Percentiles rank a stretch among this genome's conserved stretches.
These are phyloP conservation scores for Dreissena rostriformis DNA, from an alignment of 1,140 invertebrate species.

Conservation along the genomic window DNA sequence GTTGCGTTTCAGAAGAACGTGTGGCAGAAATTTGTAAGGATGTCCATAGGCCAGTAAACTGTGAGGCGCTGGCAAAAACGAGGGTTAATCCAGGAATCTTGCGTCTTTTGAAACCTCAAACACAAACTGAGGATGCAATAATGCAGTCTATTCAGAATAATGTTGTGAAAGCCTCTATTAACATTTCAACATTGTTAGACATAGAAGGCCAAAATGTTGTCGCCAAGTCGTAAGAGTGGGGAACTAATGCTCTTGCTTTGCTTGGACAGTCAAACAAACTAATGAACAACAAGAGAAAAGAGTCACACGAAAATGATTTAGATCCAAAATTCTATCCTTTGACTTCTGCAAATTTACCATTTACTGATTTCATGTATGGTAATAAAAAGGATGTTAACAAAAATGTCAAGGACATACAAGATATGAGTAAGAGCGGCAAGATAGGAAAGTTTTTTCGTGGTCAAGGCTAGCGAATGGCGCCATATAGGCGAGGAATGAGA, in stretches of 20 bases:
- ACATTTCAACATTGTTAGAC: constrained; percentile 8
- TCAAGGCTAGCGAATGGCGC: constrained; percentile 4
- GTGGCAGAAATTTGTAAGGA: constrained; percentile 9
- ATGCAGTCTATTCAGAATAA: constrained; percentile 10
- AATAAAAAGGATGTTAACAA: constrained; percentile 29
- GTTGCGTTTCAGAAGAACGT: constrained; percentile 9
- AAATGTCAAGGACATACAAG: too few species aligned
- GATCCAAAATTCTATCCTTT: constrained; percentile 24
- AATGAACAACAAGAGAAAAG: constrained; percentile 23
- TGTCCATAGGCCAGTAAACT: not conserved
- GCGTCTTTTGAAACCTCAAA: constrained; percentile 26
- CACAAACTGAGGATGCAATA: constrained; percentile 23
- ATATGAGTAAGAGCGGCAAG: too few species aligned
- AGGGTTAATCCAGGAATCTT: constrained; percentile 20
- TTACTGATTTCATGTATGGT: constrained; percentile 25
- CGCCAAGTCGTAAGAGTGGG: not conserved
- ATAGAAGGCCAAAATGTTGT: not conserved
- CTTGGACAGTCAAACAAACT: constrained; percentile 13
- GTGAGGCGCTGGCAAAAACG: constrained; percentile 11
- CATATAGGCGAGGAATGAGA: constrained; percentile 11
- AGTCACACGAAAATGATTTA: constrained; percentile 20
- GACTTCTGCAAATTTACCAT: constrained; percentile 23
- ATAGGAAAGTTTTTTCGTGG: constrained; percentile 16
- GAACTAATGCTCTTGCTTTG: constrained; percentile 7
- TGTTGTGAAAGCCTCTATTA: constrained; percentile 14